A percentile compares a stretch with the other conserved stretches of the same genome.
These are phyloP conservation scores for Catocala nupta DNA, from an alignment of 2,888 invertebrate genomes.

Conservation along the genomic window DNA sequence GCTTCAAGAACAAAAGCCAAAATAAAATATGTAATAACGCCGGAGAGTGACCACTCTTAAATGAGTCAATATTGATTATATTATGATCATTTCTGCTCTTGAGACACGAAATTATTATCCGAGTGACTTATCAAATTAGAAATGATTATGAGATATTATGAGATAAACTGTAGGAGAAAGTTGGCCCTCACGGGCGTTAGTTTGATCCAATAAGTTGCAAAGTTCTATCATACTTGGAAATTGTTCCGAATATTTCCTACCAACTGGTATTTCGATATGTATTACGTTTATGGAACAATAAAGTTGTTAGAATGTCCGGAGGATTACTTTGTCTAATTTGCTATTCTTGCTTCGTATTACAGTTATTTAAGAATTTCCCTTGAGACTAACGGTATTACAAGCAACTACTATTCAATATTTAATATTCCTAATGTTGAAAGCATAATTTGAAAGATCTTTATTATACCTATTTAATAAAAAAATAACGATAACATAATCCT, in stretches of 20 bases:
- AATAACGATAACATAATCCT: too few relatives aligned
- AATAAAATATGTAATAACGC: not conserved
- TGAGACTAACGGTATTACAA: constrained; percentile 8
- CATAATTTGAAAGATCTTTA: too few relatives aligned
- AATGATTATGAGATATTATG: constrained; percentile 54
- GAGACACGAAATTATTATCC: constrained; percentile 29
- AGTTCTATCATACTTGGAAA: constrained; percentile 47
- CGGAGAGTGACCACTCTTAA: constrained; percentile 29
- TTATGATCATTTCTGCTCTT: constrained; percentile 29
- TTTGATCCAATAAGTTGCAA: constrained; percentile 53
- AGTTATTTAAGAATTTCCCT: constrained; percentile 36
- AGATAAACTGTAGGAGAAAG: constrained; percentile 52
- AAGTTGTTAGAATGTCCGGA: constrained; percentile 34
- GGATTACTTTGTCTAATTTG: constrained; percentile 38
- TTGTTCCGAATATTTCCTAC: constrained; percentile 41
- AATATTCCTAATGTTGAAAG: not conserved
- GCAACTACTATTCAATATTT: not conserved
- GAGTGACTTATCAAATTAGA: constrained; percentile 51
- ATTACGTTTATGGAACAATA: constrained; percentile 44
- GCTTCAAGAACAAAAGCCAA: too few relatives aligned
- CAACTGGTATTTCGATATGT: constrained; percentile 41
- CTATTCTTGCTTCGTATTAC: constrained; percentile 36
- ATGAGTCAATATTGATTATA: constrained; percentile 43
- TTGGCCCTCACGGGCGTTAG: constrained; percentile 45
- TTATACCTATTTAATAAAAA: too few relatives aligned